Evolutionary conservation across 2,888 invertebrate species (phyloP).

Genomic region (Amiota mariae): DNA sequence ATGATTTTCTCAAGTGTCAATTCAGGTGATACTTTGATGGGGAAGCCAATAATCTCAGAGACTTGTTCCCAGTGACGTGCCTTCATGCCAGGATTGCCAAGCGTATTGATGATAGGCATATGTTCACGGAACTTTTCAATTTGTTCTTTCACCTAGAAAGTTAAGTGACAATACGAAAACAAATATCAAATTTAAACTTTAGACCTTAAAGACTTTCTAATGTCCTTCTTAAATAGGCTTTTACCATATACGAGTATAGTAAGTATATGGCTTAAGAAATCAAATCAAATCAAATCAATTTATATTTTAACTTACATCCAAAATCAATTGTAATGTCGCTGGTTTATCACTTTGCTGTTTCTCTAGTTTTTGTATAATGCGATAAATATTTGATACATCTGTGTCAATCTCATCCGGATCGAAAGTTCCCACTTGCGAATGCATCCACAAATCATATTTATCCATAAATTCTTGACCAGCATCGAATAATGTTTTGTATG

Average conservation of each 20-base stretch:
- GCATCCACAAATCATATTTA: slow-evolving; percentile 90
- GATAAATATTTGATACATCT: slow-evolving; percentile 71
- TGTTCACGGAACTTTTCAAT: slow-evolving; percentile 92
- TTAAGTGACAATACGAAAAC: slow-evolving; percentile 12
- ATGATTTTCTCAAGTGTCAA: slow-evolving; percentile 89
- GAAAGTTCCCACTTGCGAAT: slow-evolving; percentile 84
- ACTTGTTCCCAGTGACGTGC: slow-evolving; percentile 94
- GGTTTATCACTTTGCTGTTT: slow-evolving; percentile 87
- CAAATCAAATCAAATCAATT: neutral
- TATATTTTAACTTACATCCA: slow-evolving; percentile 71
- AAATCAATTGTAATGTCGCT: slow-evolving; percentile 82
- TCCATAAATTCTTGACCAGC: slow-evolving; percentile 89
- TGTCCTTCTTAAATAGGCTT: no score
- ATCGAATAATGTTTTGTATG: slow-evolving; percentile 91
- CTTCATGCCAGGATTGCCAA: slow-evolving; percentile 96
- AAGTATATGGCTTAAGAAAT: no score
- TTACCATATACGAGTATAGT: no score
- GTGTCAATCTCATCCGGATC: slow-evolving; percentile 91
- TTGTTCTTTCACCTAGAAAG: slow-evolving; percentile 71
- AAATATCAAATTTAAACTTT: neutral
- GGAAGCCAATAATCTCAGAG: slow-evolving; percentile 95
- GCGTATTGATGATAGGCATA: slow-evolving; percentile 91
- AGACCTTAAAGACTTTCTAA: neutral
- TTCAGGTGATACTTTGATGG: slow-evolving; percentile 87
- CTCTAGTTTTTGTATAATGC: slow-evolving; percentile 90